Conservation (phyloP, 2,888 invertebrate species). For the Spilarctia lutea region DNA sequence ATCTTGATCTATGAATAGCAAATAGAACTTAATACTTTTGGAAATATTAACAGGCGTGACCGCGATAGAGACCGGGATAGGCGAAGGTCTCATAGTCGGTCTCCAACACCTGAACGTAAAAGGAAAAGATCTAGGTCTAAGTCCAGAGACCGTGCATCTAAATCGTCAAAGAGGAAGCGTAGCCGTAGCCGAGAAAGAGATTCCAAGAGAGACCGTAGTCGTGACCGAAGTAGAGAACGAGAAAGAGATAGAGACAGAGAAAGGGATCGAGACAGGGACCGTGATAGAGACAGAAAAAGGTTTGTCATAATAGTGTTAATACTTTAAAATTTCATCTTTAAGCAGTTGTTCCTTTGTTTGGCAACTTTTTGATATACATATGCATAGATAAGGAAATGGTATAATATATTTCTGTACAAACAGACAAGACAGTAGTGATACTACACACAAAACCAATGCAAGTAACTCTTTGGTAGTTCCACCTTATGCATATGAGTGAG, state of each 20-base stretch:
- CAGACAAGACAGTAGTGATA: no score
- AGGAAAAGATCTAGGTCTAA: conserved; percentile 86
- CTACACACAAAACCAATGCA: not conserved
- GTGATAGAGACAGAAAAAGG: conserved; percentile 46
- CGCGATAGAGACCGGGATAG: conserved; percentile 81
- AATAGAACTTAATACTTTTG: conserved; percentile 16
- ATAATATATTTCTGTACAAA: no score
- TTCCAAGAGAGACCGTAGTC: conserved; percentile 84
- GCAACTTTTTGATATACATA: not conserved
- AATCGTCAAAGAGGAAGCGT: conserved; percentile 88
- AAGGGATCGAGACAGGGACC: conserved; percentile 46
- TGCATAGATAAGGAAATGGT: not conserved
- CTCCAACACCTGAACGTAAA: conserved; percentile 86
- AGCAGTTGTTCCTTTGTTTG: not conserved
- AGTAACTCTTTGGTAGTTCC: not conserved
- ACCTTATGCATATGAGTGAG: not conserved
- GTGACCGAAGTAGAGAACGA: conserved; percentile 74
- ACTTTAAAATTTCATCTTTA: not conserved
- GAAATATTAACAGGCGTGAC: conserved; percentile 69
- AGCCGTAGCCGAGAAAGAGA: conserved; percentile 90
- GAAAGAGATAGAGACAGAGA: conserved; percentile 54
- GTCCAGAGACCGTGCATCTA: conserved; percentile 87
- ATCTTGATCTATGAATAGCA: not conserved
- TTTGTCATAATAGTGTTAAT: conserved; percentile 4
- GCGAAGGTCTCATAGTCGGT: conserved; percentile 87